phyloP scores from a whole-genome alignment of 2,888 invertebrate genomes.

The Cephonodes hylas region DNA sequence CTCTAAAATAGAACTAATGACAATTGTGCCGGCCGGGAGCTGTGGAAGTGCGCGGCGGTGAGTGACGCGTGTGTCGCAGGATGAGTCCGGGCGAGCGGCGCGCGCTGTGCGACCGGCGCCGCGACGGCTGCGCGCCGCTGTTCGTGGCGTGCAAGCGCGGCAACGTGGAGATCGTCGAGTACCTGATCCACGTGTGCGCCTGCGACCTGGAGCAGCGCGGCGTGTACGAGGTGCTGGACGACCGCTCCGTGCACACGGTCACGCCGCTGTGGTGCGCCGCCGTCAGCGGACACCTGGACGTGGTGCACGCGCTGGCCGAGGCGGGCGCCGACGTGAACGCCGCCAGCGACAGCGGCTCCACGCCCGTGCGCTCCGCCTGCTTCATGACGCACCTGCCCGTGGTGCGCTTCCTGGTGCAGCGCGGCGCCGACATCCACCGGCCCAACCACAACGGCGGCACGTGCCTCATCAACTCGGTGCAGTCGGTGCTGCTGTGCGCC shows the following conservation, averaged over 20 bases:
- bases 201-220: constrained; percentile 94
- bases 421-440: constrained; percentile 90
- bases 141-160: constrained; percentile 90
- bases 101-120: constrained; percentile 85
- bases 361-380: constrained; percentile 94
- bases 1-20: too few species aligned
- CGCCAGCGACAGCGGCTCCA: constrained; percentile 92
- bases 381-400: constrained; percentile 93
- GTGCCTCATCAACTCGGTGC: constrained; percentile 95
- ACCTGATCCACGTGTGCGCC: constrained; percentile 89
- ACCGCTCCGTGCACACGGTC: constrained; percentile 89
- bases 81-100: constrained; percentile 82
- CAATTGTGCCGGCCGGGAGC: too few species aligned
- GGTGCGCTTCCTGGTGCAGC: constrained; percentile 87
- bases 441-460: constrained; percentile 96
- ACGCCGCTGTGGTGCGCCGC: constrained; percentile 96
- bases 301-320: constrained; percentile 88
- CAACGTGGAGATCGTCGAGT: constrained; percentile 91
- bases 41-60: too few species aligned
- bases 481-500: constrained; percentile 89
- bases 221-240: constrained; percentile 89
- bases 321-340: constrained; percentile 94
- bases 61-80: constrained; percentile 41
- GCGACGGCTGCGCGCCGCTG: constrained; percentile 90
- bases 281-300: constrained; percentile 89